These are phyloP conservation scores for Diuraphis noxia DNA, from an alignment of 1,140 invertebrate genomes.

Conservation along the genomic window DNA sequence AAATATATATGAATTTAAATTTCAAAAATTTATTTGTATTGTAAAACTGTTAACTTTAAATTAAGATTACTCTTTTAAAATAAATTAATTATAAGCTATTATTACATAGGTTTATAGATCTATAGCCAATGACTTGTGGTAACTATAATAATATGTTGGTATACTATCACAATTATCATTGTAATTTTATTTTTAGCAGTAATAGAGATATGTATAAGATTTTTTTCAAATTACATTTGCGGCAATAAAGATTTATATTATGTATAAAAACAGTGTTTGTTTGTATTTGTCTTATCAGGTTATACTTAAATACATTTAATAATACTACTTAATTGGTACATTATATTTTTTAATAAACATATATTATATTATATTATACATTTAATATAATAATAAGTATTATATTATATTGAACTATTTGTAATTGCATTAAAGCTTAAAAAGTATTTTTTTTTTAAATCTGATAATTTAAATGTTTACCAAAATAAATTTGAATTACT, in stretches of 20 bases:
- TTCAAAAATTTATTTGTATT: neutral
- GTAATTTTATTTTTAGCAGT: slow-evolving; percentile 33
- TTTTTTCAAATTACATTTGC: slow-evolving; percentile 50
- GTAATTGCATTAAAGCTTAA: neutral
- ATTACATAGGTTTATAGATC: slow-evolving; percentile 19
- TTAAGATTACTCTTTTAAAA: slow-evolving; percentile 23
- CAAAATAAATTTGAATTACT: neutral
- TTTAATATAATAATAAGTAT: neutral
- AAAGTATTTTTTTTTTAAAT: neutral
- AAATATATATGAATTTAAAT: slow-evolving; percentile 9
- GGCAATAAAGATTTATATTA: slow-evolving; percentile 53
- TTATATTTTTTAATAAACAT: neutral
- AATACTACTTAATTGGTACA: neutral
- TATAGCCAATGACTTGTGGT: slow-evolving; percentile 33
- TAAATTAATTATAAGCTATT: slow-evolving; percentile 13
- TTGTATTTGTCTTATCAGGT: neutral
- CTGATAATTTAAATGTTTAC: neutral
- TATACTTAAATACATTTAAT: neutral
- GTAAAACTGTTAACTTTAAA: slow-evolving; percentile 16
- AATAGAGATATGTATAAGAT: slow-evolving; percentile 43
- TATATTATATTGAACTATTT: too few species aligned
- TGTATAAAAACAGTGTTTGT: slow-evolving; percentile 12
- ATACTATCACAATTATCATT: slow-evolving; percentile 19
- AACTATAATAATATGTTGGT: slow-evolving; percentile 30
- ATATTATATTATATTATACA: neutral